These are phyloP conservation scores for Mesochorus sp. DNA, from an alignment of 2,888 invertebrate genomes.

Conservation along the genomic window DNA sequence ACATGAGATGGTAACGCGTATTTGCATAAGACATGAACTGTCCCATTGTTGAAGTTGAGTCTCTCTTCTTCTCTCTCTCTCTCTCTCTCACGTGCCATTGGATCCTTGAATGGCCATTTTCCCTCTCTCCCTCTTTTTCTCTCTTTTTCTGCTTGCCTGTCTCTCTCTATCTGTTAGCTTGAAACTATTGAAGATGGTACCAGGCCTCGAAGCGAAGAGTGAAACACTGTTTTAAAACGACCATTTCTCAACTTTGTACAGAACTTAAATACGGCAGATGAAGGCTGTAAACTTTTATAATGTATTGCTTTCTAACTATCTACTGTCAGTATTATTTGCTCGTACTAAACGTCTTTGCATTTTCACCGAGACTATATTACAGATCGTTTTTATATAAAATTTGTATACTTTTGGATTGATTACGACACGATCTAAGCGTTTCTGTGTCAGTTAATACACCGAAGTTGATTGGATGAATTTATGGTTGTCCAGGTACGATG, in stretches of 20 bases:
- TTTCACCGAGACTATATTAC: too few relatives aligned
- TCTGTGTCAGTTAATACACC: constrained; percentile 22
- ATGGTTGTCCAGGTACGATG: constrained; percentile 60
- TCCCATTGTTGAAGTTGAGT: constrained; percentile 62
- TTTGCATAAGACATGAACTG: constrained; percentile 69
- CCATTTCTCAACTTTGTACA: not conserved
- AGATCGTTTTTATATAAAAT: not conserved
- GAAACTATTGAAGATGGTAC: constrained; percentile 24
- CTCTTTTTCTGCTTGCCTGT: not conserved
- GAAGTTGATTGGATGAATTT: constrained; percentile 29
- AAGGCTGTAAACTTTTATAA: constrained; percentile 32
- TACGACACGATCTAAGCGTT: not conserved
- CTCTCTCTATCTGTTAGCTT: not conserved
- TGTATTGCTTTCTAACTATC: constrained; percentile 28
- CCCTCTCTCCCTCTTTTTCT: not conserved
- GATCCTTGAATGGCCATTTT: constrained; percentile 26
- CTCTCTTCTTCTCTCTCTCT: not conserved
- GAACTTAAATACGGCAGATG: constrained; percentile 20
- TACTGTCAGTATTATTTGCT: too few relatives aligned
- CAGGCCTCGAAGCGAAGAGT: not conserved
- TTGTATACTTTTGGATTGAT: not conserved
- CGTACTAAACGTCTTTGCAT: too few relatives aligned
- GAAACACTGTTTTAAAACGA: constrained; percentile 22
- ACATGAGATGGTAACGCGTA: constrained; percentile 59
- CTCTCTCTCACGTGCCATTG: constrained; percentile 4